phyloP scores from a whole-genome alignment of 2,113 vertebrate species.

The Fulmarus glacialis region DNA sequence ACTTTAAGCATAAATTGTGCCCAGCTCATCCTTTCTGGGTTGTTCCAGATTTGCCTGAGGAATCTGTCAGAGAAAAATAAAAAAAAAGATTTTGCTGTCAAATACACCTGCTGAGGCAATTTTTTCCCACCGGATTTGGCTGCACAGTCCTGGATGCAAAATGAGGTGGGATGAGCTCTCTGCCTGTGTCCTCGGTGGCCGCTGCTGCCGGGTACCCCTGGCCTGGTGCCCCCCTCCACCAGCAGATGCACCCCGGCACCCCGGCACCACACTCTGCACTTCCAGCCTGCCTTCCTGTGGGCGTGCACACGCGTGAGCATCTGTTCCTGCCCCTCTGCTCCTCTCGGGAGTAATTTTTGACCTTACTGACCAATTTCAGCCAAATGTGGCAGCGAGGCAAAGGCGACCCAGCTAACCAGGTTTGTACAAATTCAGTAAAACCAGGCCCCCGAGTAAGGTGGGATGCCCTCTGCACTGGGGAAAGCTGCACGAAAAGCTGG shows the following conservation, averaged over 20 bases:
- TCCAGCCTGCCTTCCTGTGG: neutral
- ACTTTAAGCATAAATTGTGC: neutral
- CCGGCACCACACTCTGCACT: rapidly evolving
- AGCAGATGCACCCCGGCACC: neutral
- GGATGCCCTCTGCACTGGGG: neutral
- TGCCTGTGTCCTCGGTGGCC: rapidly evolving
- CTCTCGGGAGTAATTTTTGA: neutral
- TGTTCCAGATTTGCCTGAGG: neutral
- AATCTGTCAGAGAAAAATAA: neutral
- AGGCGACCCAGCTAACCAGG: rapidly evolving
- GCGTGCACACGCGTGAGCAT: rapidly evolving
- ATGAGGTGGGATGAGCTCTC: neutral
- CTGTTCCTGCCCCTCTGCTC: neutral
- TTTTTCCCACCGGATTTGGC: neutral
- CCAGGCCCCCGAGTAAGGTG: neutral
- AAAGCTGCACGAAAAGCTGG: neutral
- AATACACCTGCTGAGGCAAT: neutral
- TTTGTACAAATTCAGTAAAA: neutral
- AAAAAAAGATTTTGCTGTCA: neutral
- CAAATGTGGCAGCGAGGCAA: neutral
- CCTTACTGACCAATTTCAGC: neutral
- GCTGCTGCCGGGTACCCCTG: rapidly evolving
- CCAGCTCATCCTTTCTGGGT: neutral
- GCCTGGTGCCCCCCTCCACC: too few species aligned
- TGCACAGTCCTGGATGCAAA: neutral